A percentile compares a stretch with the other conserved stretches of the same genome.
Evolutionary conservation across 1,140 invertebrate genomes (phyloP).

Genomic region (Bombus breviceps): DNA sequence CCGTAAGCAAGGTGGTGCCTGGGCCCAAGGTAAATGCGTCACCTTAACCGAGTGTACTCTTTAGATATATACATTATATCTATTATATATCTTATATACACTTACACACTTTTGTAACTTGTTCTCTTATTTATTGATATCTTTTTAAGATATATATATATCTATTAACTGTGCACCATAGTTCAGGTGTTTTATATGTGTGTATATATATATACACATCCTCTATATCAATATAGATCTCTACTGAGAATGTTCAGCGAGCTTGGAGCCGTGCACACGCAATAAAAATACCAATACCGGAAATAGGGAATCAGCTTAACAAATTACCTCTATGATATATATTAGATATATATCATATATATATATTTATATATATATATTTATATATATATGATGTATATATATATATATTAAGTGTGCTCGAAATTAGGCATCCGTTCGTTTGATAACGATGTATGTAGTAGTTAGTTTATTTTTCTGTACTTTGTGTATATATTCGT

Average conservation of each 20-base stretch:
- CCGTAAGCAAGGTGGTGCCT: constrained; percentile 83
- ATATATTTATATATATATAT: too few species aligned
- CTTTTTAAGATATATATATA: constrained; percentile 48
- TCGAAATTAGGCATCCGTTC: constrained; percentile 80
- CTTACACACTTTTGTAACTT: constrained; percentile 64
- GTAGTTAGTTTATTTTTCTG: not conserved
- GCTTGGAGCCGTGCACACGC: constrained; percentile 58
- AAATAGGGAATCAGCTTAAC: constrained; percentile 58
- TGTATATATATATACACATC: constrained; percentile 24
- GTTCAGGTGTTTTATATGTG: constrained; percentile 57
- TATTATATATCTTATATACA: constrained; percentile 66
- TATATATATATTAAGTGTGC: constrained; percentile 70
- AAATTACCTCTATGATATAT: constrained; percentile 28
- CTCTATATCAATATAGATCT: constrained; percentile 44
- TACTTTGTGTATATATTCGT: not conserved
- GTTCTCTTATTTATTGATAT: constrained; percentile 72
- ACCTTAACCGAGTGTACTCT: constrained; percentile 83
- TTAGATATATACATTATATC: constrained; percentile 78
- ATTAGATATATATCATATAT: not conserved
- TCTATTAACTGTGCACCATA: constrained; percentile 66
- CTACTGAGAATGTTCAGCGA: constrained; percentile 54
- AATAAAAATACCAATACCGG: constrained; percentile 36
- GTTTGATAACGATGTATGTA: constrained; percentile 12
- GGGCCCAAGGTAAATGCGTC: constrained; percentile 83
- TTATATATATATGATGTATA: constrained; percentile 10